Base-by-base conservation (phyloP, 2,888 invertebrate genomes). In the Carterocephalus palaemon region DNA sequence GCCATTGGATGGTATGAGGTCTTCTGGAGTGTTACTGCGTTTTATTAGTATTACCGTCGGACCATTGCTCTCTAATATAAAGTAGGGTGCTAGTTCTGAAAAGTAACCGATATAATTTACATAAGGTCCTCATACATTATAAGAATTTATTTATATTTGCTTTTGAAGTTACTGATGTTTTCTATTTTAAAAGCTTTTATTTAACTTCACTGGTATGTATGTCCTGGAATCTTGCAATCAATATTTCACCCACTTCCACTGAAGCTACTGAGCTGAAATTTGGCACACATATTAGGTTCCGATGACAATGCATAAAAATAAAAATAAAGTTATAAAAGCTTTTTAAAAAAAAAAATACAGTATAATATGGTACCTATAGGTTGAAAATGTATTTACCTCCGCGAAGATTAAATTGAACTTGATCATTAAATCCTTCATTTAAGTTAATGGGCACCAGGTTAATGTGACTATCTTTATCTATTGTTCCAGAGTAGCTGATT, bases 51-150 rank as follows among this genome's bases (percentile, higher is more conserved):
- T 56, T 2, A 67, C 49, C 2, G 41, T 38, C 1, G 53, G 31
- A n/a, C 42, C 60, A 3, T 55, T 19, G 2, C 12, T 6, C 0
- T 24, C 16, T 3, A 51, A 4, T 1, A 2, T 28, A 39, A 70
- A 70, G 49, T 57, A 64, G 5, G 42, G 24, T n/a, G 48, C 32
- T 3, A 64, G 41, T 16, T 60, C 67, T 67, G 54, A 20, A 62
- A 60, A 16, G 6, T 39, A 8, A 8, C 5, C 12, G 5, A n/a
- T 7, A 8, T 2, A 13, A 20, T 15, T 6, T 19, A 6, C 19
- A 19, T 19, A 6, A 19, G 19, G 19, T n/a, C n/a, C n/a, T n/a
- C n/a, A n/a, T n/a, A n/a, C n/a, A n/a, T n/a, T n/a, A n/a, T n/a
- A n/a, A n/a, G n/a, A n/a, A n/a, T n/a, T n/a, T n/a, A n/a, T n/a